These are phyloP conservation scores for Bos indicus DNA, from an alignment of 2,113 vertebrate genomes.

Conservation along the genomic window DNA sequence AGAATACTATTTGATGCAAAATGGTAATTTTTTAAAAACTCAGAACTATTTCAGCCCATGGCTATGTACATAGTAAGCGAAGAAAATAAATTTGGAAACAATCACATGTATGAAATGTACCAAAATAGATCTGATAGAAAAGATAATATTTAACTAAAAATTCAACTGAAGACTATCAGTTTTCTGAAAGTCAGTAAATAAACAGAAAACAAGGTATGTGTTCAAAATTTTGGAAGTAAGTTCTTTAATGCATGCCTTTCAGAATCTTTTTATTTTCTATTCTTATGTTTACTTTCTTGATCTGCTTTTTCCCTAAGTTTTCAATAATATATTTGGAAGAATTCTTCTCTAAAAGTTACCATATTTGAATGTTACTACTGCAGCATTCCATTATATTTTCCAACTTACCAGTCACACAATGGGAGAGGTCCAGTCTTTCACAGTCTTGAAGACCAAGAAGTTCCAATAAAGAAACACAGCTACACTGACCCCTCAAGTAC, in stretches of 20 bases:
- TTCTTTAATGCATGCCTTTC: background rate
- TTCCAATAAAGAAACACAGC: background rate
- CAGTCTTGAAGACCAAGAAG: background rate
- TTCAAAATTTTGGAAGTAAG: background rate
- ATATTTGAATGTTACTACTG: background rate
- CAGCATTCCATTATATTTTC: background rate
- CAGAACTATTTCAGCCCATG: background rate
- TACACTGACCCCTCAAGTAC: background rate
- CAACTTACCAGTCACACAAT: background rate
- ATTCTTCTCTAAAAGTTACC: background rate
- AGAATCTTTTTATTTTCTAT: background rate
- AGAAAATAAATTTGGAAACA: background rate
- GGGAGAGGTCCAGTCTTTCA: background rate
- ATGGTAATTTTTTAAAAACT: constrained; percentile 3
- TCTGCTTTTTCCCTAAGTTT: background rate
- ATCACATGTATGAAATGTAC: background rate
- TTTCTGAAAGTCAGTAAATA: background rate
- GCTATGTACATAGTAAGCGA: background rate
- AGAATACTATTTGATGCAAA: background rate
- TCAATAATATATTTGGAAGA: background rate
- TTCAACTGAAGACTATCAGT: background rate
- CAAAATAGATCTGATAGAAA: background rate
- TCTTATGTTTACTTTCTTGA: background rate
- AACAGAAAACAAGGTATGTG: background rate
- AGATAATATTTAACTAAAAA: background rate